Conservation (phyloP, 1,140 invertebrate species). For the Coptotermes formosanus region DNA sequence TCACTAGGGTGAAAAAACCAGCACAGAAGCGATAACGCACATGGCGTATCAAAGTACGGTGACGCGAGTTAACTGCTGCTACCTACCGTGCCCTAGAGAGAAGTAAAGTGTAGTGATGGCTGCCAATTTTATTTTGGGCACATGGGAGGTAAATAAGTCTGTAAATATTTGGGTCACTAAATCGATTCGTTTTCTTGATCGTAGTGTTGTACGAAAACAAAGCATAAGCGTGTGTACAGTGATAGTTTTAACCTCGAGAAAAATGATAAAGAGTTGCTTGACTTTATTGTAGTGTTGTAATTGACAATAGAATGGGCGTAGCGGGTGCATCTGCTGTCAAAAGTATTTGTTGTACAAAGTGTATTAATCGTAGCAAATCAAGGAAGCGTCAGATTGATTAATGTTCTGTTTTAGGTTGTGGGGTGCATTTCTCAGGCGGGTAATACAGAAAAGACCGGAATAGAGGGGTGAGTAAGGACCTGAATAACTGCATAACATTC, state of each 20-base stretch:
- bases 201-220: background rate
- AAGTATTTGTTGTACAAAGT: background rate
- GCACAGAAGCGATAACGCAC: background rate
- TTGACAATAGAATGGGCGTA: conserved; percentile 18
- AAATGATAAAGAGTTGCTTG: too few species aligned
- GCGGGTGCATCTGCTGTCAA: background rate
- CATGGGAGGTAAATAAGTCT: conserved; percentile 46
- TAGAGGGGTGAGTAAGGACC: conserved; percentile 52
- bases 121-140: conserved; percentile 44
- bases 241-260: background rate
- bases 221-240: background rate
- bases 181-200: background rate
- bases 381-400: background rate
- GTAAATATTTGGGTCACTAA: background rate
- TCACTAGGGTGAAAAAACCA: too few species aligned
- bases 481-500: background rate
- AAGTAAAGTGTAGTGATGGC: conserved; percentile 39
- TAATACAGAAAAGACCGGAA: conserved; percentile 50
- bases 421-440: conserved; percentile 52
- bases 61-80: background rate
- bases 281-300: too few species aligned
- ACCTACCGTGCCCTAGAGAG: background rate
- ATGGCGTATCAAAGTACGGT: background rate
- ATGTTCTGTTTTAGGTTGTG: conserved; percentile 46
- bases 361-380: background rate